A percentile compares a stretch with the other conserved stretches of the same genome.
Evolutionary conservation across 2,888 invertebrate species (phyloP).

Genomic region (Lathronympha strigana): DNA sequence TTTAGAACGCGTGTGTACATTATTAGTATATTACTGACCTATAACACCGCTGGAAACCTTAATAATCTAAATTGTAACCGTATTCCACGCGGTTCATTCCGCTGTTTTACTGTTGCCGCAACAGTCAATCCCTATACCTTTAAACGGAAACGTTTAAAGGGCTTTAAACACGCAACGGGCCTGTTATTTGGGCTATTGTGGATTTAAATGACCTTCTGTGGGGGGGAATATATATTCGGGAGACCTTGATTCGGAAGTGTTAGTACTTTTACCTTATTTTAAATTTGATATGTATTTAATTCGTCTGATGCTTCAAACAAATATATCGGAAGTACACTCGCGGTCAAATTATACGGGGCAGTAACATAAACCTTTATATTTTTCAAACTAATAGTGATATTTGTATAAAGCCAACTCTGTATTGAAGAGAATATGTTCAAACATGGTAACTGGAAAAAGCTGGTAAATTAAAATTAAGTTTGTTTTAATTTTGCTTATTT

Average conservation of each 20-base stretch:
- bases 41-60: not conserved
- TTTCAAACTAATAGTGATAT: no score
- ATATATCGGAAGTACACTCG: no score
- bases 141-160: constrained; percentile 60
- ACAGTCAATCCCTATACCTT: constrained; percentile 57
- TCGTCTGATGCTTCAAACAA: no score
- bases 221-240: not conserved
- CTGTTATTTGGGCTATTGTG: constrained; percentile 48
- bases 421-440: no score
- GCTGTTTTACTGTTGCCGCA: constrained; percentile 45
- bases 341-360: no score
- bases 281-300: not conserved
- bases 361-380: no score
- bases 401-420: no score
- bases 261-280: not conserved
- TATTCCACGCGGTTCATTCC: constrained; percentile 35
- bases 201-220: constrained; percentile 36
- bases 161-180: constrained; percentile 58
- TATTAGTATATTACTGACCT: no score
- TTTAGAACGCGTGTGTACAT: no score
- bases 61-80: not conserved
- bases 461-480: no score
- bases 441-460: no score
- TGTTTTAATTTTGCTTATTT: no score
- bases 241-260: constrained; percentile 2